Base-by-base conservation (phyloP, 1,140 invertebrate genomes). In the Zaprionus camerounensis region DNA sequence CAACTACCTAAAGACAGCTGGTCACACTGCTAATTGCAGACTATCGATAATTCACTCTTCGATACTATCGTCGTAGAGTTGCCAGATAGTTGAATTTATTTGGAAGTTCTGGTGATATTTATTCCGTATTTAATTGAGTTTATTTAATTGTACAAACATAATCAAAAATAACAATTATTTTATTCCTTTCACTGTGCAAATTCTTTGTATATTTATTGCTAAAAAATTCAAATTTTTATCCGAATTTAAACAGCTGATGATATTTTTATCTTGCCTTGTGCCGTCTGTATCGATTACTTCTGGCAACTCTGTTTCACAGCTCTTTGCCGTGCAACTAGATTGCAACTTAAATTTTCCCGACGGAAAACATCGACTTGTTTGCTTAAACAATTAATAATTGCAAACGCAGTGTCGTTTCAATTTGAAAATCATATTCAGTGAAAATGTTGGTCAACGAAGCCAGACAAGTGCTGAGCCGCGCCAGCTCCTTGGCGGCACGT, bases 381-480 rank as follows among this genome's bases (percentile, higher is more conserved):
- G 61, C 22, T 41, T 61, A 51, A 78, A 20, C 49, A 75, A 34
- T 70, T 66, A 61, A 68, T 65, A 91, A 91, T 92, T 91, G 91
- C 84, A 87, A 92, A 80, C 91, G 91, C 91, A 92, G 91, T 83
- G 91, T 56, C 91, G 91, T 92, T 92, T 92, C 87, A 90, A 92
- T 92, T 88, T 55, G 46, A 64, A 64, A 24, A 12, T 22, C 49
- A 38, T 51, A 57, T 68, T 12, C 15, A 61, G 20, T 28, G 24
- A 90, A 75, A 64, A 90, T 87, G 82, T 92, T 92, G 80, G 91
- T 88, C 28, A 91, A 80, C 59, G 91, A 92, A 81, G 82, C 91
- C 51, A 81, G 87, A 72, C 78, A 86, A 63, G 53, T 92, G 5
- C 56, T 92, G 56, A 86, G 71, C 73, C 91, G 91, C 31, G 76